A percentile compares a stretch with the other conserved stretches of the same genome.
Conservation (phyloP, 2,888 invertebrate genomes). For the Oithona nana region DNA sequence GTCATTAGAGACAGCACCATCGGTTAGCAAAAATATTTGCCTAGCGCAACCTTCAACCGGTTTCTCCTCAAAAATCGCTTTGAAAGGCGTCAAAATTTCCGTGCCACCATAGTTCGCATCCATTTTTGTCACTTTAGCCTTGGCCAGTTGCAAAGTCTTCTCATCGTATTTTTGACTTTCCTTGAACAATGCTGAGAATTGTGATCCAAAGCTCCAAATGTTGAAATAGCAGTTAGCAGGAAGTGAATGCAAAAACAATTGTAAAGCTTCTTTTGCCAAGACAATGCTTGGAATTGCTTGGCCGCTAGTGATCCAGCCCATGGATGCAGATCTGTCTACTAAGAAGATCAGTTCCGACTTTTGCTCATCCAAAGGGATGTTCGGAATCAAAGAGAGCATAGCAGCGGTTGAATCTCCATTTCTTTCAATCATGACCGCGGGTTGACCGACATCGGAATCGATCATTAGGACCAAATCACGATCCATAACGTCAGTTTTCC, state of each 20-base stretch:
- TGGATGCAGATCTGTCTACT: slow-evolving; percentile 31
- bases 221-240: slow-evolving; percentile 28
- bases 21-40: slow-evolving; percentile 27
- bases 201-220: slow-evolving; percentile 28
- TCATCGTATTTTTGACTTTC: slow-evolving; percentile 23
- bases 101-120: slow-evolving; percentile 26
- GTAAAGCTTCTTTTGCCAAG: slow-evolving; percentile 25
- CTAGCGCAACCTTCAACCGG: slow-evolving; percentile 21
- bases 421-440: slow-evolving; percentile 30
- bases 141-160: slow-evolving; percentile 21
- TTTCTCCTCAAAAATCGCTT: slow-evolving; percentile 22
- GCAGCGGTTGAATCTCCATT: slow-evolving; percentile 18
- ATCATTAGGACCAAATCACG: slow-evolving; percentile 29
- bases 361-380: slow-evolving; percentile 26
- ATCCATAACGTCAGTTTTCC: slow-evolving; percentile 20
- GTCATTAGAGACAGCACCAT: slow-evolving; percentile 27
- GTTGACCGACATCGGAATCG: slow-evolving; percentile 29
- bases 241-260: slow-evolving; percentile 26
- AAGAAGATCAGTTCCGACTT: slow-evolving; percentile 26
- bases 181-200: slow-evolving; percentile 23
- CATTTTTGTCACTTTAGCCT: slow-evolving; percentile 21
- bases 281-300: slow-evolving; percentile 19
- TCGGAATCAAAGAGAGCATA: slow-evolving; percentile 31
- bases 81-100: slow-evolving; percentile 24
- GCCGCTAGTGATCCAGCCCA: slow-evolving; percentile 24